phyloP scores from a whole-genome alignment of 2,113 vertebrate genomes.

The Numenius arquata region DNA sequence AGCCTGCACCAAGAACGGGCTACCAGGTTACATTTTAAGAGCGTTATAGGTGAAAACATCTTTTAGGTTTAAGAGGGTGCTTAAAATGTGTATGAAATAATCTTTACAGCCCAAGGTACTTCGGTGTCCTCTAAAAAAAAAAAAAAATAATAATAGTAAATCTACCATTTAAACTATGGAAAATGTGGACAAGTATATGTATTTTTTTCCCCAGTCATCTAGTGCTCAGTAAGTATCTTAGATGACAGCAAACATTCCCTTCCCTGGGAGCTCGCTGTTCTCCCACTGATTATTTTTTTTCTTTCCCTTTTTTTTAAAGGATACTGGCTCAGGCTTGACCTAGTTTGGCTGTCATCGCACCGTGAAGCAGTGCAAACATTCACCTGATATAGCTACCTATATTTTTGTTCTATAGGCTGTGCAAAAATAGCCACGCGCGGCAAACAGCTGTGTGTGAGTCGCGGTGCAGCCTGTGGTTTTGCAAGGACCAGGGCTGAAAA shows the following conservation, averaged over 20 bases:
- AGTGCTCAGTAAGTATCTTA: neutral
- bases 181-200: neutral
- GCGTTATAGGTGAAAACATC: neutral
- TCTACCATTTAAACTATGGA: neutral
- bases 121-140: neutral
- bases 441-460: neutral
- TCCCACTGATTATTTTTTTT: neutral
- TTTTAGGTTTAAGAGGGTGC: neutral
- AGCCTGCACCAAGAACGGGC: neutral
- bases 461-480: neutral
- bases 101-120: neutral
- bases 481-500: neutral
- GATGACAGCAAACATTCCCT: neutral
- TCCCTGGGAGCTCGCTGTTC: neutral
- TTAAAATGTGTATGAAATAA: neutral
- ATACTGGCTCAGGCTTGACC: neutral
- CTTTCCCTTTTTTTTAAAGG: neutral
- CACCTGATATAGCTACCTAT: neutral
- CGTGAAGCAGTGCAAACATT: neutral
- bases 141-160: neutral
- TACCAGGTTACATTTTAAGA: neutral
- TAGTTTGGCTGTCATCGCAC: constrained; percentile 1
- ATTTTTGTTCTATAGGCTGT: neutral
- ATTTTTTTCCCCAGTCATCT: neutral
- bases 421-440: neutral